These are phyloP conservation scores for Lithobates pipiens DNA, from an alignment of 2,797 vertebrate genomes.

Conservation along the genomic window DNA sequence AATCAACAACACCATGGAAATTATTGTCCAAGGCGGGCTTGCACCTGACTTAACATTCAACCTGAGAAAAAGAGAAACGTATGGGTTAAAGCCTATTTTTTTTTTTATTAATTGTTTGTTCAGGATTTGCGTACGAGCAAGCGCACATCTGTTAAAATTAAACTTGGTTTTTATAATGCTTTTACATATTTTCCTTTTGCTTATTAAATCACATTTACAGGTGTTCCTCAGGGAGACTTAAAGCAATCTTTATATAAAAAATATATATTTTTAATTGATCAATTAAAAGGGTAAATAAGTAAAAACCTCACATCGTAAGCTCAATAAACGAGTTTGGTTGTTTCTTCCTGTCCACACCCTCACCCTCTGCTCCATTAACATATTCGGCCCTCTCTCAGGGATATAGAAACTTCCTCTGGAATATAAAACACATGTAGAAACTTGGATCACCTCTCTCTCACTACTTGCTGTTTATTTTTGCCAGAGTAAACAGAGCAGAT, in stretches of 20 bases:
- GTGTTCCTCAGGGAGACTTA: neutral
- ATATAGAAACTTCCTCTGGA: conserved; percentile 43
- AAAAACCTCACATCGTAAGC: conserved; percentile 47
- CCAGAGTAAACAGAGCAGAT: conserved; percentile 24
- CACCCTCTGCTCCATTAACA: conserved; percentile 35
- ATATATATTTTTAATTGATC: neutral
- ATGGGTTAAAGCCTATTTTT: neutral
- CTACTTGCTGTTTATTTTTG: conserved; percentile 41
- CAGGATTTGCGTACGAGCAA: neutral
- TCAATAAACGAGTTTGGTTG: conserved; percentile 19
- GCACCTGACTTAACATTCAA: no score
- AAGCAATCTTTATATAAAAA: conserved; percentile 22
- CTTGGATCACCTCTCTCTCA: conserved; percentile 41
- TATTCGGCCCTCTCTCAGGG: conserved; percentile 43
- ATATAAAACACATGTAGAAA: conserved; percentile 58
- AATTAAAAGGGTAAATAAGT: conserved; percentile 19
- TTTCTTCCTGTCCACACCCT: conserved; percentile 54
- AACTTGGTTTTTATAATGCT: neutral
- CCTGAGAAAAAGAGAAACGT: neutral
- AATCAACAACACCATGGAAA: no score
- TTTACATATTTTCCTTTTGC: neutral
- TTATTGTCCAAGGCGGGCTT: no score
- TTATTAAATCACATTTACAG: neutral
- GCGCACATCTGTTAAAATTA: neutral
- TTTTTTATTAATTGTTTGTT: neutral